A percentile compares a stretch with the other conserved stretches of the same genome.
These are phyloP conservation scores for Picus viridis DNA, from an alignment of 2,797 vertebrate species.

Conservation along the genomic window DNA sequence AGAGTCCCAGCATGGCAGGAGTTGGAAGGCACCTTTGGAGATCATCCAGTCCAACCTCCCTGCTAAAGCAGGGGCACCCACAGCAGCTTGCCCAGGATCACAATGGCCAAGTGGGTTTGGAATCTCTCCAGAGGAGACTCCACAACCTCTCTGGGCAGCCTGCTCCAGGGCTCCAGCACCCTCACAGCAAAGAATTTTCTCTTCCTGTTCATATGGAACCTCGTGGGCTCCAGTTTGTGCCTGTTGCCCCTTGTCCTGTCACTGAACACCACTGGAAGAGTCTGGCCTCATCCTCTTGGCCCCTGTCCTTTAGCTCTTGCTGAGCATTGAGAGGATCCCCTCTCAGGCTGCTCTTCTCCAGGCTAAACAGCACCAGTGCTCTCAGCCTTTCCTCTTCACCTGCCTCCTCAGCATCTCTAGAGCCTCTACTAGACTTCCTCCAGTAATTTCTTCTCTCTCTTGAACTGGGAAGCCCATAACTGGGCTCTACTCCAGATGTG, in stretches of 20 bases:
- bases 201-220: neutral
- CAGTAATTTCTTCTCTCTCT: too few relatives aligned
- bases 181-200: neutral
- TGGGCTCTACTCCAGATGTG: neutral
- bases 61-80: neutral
- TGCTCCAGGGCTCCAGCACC: too few relatives aligned
- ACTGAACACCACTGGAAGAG: neutral
- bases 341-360: neutral
- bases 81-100: neutral
- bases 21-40: neutral
- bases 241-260: neutral
- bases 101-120: neutral
- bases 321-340: neutral
- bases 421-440: neutral
- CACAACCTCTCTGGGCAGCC: neutral
- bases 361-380: neutral
- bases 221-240: neutral
- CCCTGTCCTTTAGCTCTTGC: neutral
- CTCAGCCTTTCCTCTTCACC: neutral
- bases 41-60: neutral
- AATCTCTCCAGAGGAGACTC: neutral
- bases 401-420: neutral
- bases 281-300: neutral
- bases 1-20: neutral
- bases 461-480: neutral